phyloP scores from a whole-genome alignment of 2,888 invertebrate genomes.

The Spisula solida region DNA sequence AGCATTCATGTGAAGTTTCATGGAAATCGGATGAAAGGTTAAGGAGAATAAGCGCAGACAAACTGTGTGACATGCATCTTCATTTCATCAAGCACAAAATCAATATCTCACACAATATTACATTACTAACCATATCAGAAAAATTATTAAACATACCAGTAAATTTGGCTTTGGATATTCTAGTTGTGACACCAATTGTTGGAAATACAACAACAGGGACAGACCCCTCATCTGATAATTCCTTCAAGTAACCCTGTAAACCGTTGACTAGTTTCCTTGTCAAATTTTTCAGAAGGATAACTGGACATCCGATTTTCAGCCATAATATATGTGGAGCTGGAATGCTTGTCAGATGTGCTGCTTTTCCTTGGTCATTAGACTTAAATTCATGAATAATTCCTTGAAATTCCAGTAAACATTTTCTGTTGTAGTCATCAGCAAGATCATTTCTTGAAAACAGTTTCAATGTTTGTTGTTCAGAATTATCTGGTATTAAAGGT shows the following conservation, averaged over 20 bases:
- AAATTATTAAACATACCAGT: background rate
- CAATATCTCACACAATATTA: too few relatives aligned
- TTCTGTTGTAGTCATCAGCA: conserved; percentile 42
- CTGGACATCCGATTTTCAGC: conserved; percentile 40
- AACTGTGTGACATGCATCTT: too few relatives aligned
- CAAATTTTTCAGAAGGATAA: conserved; percentile 35
- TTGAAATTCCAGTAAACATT: conserved; percentile 12
- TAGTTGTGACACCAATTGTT: background rate
- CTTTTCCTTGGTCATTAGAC: conserved; percentile 5
- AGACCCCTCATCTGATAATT: conserved; percentile 24
- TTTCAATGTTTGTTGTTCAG: background rate
- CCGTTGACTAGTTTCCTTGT: conserved; percentile 47
- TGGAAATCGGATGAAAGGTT: too few relatives aligned
- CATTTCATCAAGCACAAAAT: too few relatives aligned
- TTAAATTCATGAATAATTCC: conserved; percentile 34
- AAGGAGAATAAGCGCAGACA: too few relatives aligned
- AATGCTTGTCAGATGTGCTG: background rate
- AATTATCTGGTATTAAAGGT: background rate
- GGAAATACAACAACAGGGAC: conserved; percentile 20
- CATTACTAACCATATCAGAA: background rate
- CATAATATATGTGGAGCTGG: conserved; percentile 39
- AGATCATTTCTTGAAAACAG: conserved; percentile 34
- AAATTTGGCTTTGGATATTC: background rate
- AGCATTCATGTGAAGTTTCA: too few relatives aligned
- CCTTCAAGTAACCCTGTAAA: conserved; percentile 14